Base-by-base conservation (phyloP, 1,140 invertebrate genomes). In the Temnothorax longispinosus region DNA sequence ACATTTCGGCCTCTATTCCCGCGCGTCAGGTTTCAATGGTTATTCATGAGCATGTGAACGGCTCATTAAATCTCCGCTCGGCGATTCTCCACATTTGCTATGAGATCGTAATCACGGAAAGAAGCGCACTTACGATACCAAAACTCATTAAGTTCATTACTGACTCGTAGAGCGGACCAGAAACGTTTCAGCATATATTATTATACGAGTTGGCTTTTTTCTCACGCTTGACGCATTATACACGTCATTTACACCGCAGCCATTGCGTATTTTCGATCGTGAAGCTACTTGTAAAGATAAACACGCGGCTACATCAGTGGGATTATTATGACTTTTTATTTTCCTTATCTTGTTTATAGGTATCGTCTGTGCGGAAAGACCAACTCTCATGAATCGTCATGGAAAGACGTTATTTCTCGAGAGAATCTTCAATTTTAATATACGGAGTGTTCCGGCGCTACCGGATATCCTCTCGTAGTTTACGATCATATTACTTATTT, bases 101-200 rank as follows among this genome's bases (percentile, higher is more conserved):
- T 27, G 38, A 81, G 35, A 27, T 47, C 15, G 21, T 74, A 60
- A 58, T 72, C 27, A 7, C 15, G 44, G 56, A 72, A 64, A 65
- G n/a, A 38, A 65, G 32, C 32, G 32, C 35, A 35, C 15, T 65
- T 60, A 74, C 21, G 21, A 71, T 84, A 47, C 15, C 7, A 27
- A 47, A n/a, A 69, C 47, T 77, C 47, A 47, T 71, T 65, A 87
- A 84, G 47, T 60, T 72, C 50, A 80, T 87, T 75, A 87, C 38
- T 5, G 35, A 67, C 35, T 75, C 32, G 11, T 77, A 27, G 2
- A 69, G 62, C 18, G 47, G 15, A 54, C 6, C 52, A n/a, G 38
- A 84, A 87, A 56, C n/a, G 11, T 7, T 72, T 71, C 54, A 54
- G 13, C 13, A 76, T 87, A 62, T 0, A 56, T 82, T 76, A 27